phyloP scores from a whole-genome alignment of 2,888 invertebrate genomes.

The Torymus tubicola region DNA sequence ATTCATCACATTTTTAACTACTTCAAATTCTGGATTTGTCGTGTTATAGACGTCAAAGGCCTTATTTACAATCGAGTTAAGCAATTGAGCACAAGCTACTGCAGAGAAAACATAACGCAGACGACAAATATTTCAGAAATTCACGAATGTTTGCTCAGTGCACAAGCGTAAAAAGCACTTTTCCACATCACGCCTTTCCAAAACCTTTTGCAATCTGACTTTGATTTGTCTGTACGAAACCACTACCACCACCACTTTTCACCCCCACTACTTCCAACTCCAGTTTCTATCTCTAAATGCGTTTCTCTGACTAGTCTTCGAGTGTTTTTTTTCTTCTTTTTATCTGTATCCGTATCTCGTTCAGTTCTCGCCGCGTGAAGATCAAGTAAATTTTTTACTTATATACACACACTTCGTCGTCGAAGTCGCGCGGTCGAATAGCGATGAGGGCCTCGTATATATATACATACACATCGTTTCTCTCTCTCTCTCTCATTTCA shows the following conservation, averaged over 20 bases:
- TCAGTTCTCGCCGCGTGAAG: too few species aligned
- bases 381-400: too few species aligned
- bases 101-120: neutral
- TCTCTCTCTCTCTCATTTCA: conserved; percentile 53
- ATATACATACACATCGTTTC: conserved; percentile 23
- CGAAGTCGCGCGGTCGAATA: neutral
- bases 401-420: too few species aligned
- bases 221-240: conserved; percentile 31
- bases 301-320: conserved; percentile 49
- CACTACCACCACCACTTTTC: neutral
- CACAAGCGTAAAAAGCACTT: conserved; percentile 39
- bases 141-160: conserved; percentile 34
- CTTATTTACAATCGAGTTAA: too few species aligned
- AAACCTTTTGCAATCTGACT: conserved; percentile 39
- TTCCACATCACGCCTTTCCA: conserved; percentile 34
- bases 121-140: conserved; percentile 24
- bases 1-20: too few species aligned
- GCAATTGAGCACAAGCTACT: too few species aligned
- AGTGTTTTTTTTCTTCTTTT: conserved; percentile 35
- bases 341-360: too few species aligned
- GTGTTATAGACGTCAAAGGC: too few species aligned
- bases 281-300: conserved; percentile 45
- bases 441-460: neutral
- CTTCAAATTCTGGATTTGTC: too few species aligned
- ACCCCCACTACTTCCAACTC: neutral